These are phyloP conservation scores for Anarsia innoxiella DNA, from an alignment of 2,888 invertebrate genomes.

Conservation along the genomic window DNA sequence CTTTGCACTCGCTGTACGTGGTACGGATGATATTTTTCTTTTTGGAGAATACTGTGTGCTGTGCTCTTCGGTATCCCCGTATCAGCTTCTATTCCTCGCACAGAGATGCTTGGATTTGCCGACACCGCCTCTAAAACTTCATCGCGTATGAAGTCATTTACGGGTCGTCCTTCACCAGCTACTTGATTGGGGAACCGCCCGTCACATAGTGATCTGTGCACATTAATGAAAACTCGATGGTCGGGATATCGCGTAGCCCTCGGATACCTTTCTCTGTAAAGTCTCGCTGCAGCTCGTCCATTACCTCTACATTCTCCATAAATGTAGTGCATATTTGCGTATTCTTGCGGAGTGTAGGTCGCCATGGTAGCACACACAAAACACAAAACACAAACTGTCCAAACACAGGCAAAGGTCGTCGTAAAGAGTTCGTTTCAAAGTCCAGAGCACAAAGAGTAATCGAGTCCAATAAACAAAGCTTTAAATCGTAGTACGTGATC, in stretches of 20 bases:
- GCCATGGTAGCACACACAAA: neutral
- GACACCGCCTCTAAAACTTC: neutral
- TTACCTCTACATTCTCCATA: neutral
- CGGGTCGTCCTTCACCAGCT: neutral
- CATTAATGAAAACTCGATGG: neutral
- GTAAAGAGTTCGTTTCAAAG: neutral
- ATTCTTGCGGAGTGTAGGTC: neutral
- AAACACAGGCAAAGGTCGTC: neutral
- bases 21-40: slow-evolving; percentile 11
- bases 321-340: neutral
- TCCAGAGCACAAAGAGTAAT: neutral
- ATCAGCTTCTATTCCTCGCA: neutral
- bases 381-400: neutral
- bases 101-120: neutral
- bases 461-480: slow-evolving; percentile 3
- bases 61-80: slow-evolving; percentile 11
- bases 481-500: slow-evolving; percentile 1
- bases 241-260: neutral
- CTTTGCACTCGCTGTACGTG: slow-evolving; percentile 15
- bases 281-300: neutral
- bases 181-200: neutral
- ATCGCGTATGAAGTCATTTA: neutral
- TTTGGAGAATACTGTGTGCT: slow-evolving; percentile 12
- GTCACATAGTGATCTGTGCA: neutral
- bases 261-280: neutral